Percentiles rank a stretch among this genome's conserved stretches.
Conservation (phyloP, 2,797 vertebrate species). For the Tolypeutes matacus region DNA sequence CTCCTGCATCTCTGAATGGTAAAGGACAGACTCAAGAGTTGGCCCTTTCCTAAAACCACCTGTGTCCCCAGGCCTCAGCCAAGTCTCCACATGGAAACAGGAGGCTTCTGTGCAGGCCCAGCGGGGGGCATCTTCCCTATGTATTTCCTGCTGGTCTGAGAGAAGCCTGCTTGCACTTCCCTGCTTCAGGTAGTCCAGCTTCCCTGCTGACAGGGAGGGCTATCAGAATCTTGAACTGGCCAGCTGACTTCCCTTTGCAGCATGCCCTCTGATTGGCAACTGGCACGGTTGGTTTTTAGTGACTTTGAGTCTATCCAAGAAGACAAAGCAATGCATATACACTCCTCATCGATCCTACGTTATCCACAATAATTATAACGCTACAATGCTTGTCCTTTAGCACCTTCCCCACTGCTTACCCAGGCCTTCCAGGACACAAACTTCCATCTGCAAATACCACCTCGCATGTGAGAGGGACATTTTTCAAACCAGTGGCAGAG, state of each 20-base stretch:
- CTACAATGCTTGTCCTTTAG: neutral
- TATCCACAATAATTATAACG: neutral
- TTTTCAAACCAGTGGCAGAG: neutral
- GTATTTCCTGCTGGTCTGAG: neutral
- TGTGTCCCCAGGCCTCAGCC: fast-evolving
- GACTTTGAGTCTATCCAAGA: neutral
- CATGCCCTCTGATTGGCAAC: neutral
- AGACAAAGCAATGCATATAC: neutral
- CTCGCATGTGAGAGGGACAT: fast-evolving
- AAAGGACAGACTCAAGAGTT: neutral
- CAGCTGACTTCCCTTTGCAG: fast-evolving
- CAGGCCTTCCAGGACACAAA: neutral
- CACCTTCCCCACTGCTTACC: neutral
- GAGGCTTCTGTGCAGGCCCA: neutral
- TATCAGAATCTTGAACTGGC: neutral
- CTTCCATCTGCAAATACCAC: neutral
- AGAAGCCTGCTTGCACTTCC: neutral
- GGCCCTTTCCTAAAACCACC: neutral
- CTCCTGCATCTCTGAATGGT: neutral
- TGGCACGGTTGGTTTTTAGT: neutral
- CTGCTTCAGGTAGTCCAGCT: neutral
- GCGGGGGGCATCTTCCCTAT: neutral
- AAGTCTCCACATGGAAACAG: neutral
- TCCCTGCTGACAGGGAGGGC: neutral
- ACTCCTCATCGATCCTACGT: neutral